phyloP scores from a whole-genome alignment of 2,797 vertebrate species.

The Cetoscarus ocellatus region DNA sequence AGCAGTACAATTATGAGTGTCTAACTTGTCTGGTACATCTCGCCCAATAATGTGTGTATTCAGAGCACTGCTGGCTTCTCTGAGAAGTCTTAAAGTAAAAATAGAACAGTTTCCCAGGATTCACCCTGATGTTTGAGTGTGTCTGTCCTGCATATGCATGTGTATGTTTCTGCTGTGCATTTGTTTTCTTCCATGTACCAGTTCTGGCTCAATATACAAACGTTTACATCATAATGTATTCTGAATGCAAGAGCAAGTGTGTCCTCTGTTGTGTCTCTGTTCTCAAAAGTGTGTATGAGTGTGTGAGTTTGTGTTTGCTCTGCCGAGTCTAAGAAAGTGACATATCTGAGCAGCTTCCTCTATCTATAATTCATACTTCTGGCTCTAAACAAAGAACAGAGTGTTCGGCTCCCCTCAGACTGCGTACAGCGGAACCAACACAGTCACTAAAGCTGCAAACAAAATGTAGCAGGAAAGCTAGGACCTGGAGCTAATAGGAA shows the following conservation, averaged over 20 bases:
- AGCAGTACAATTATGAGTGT: background rate
- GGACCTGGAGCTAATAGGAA: slow-evolving; percentile 56
- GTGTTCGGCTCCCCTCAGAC: slow-evolving; percentile 62
- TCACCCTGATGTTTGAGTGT: slow-evolving; percentile 23
- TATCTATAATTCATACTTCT: slow-evolving; percentile 80
- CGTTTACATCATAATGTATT: slow-evolving; percentile 22
- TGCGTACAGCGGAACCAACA: slow-evolving; percentile 54
- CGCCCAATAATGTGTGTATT: slow-evolving; percentile 12
- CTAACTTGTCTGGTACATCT: too few species aligned
- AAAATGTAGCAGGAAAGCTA: slow-evolving; percentile 52
- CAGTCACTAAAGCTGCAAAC: slow-evolving; percentile 61
- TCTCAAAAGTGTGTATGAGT: background rate
- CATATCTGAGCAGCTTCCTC: slow-evolving; percentile 65
- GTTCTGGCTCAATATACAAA: background rate
- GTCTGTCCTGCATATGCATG: slow-evolving; percentile 4
- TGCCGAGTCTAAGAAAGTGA: slow-evolving; percentile 56
- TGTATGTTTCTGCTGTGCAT: slow-evolving; percentile 16
- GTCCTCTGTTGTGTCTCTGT: slow-evolving; percentile 1
- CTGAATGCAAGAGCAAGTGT: background rate
- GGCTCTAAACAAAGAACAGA: slow-evolving; percentile 74
- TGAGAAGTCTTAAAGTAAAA: slow-evolving; percentile 43
- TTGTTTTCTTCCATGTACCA: slow-evolving; percentile 7
- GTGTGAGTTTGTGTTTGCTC: slow-evolving; percentile 26
- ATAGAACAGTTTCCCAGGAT: slow-evolving; percentile 32
- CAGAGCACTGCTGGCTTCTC: slow-evolving; percentile 31